Evolutionary conservation across 1,140 invertebrate species (phyloP).

Genomic region (Tetramorium simillimum): DNA sequence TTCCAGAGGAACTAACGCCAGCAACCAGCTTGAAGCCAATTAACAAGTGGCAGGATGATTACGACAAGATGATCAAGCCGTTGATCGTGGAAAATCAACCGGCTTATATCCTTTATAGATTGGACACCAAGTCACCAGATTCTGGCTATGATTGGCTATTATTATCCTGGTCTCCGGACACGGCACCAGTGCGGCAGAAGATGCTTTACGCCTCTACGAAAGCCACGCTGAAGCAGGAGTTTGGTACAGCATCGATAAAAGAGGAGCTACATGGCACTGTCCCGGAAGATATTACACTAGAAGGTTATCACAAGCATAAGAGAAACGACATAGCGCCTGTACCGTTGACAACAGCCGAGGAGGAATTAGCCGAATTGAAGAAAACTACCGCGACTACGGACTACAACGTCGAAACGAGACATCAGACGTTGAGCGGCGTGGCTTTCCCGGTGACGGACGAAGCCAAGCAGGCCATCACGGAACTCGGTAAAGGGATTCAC

Average conservation of each 20-base stretch:
- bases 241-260: conserved; percentile 95
- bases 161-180: conserved; percentile 97
- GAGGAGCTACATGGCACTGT: conserved; percentile 96
- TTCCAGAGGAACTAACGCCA: conserved; percentile 92
- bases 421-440: conserved; percentile 96
- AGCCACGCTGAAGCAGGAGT: conserved; percentile 98
- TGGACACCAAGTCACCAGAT: conserved; percentile 85
- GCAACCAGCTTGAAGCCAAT: conserved; percentile 89
- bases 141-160: conserved; percentile 97
- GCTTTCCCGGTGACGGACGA: conserved; percentile 96
- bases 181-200: conserved; percentile 95
- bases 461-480: conserved; percentile 91
- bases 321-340: conserved; percentile 92
- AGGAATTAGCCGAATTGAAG: conserved; percentile 93
- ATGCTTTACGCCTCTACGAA: conserved; percentile 99
- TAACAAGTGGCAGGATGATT: conserved; percentile 95
- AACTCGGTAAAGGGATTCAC: conserved; percentile 88
- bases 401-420: conserved; percentile 93
- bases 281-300: conserved; percentile 92
- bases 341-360: conserved; percentile 95
- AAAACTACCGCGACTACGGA: conserved; percentile 91
- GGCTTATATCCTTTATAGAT: conserved; percentile 96
- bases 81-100: conserved; percentile 95
- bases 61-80: conserved; percentile 91
- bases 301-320: conserved; percentile 93